Base-by-base conservation (phyloP, 2,888 invertebrate genomes). In the Lepidocyrtoides sp. region DNA sequence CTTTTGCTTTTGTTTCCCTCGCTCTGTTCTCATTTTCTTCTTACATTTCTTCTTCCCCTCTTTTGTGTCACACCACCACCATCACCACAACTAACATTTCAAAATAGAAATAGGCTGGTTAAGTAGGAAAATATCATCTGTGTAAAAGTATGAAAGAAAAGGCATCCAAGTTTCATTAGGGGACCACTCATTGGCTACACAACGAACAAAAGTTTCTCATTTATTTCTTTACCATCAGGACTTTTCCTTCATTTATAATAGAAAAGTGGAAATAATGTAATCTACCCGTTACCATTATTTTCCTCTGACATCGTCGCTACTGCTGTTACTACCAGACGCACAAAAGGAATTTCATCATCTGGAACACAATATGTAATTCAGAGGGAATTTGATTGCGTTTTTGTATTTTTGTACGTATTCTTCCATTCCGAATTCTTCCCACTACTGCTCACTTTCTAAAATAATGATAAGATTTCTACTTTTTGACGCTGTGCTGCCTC, bases 311-410 rank as follows among this genome's bases (percentile, higher is more conserved):
- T 69, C 29, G 23, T 69, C 63, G 29, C 36, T 17, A 7, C 36
- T 77, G 12, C n/a, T 48, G 26, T 41, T 20, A 20, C 60, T 48
- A 60, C 10, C 60, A 23, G 12, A 20, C 26, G 57, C 26, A 88
- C 66, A 79, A 81, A 85, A 79, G 90, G 90, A 90, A 90, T 90
- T 90, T 90, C 90, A 90, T 90, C 90, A 90, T 90, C 90, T 90
- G 85, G 90, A 84, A 90, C 85, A 66, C 79, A 90, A 90, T 79
- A 69, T 84, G 72, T 41, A 51, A 2, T n/a, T 48, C 5, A 20
- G 79, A 41, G 60, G 23, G 41, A 60, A 77, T 77, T 69, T 54
- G 29, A 29, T 32, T 54, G 26, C 54, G 54, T 48, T 32, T 48
- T n/a, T n/a, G n/a, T 77, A 29, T 29, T 77, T 77, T 77, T 77